Conservation (phyloP, 2,113 vertebrate species). For the Fregata magnificens region DNA sequence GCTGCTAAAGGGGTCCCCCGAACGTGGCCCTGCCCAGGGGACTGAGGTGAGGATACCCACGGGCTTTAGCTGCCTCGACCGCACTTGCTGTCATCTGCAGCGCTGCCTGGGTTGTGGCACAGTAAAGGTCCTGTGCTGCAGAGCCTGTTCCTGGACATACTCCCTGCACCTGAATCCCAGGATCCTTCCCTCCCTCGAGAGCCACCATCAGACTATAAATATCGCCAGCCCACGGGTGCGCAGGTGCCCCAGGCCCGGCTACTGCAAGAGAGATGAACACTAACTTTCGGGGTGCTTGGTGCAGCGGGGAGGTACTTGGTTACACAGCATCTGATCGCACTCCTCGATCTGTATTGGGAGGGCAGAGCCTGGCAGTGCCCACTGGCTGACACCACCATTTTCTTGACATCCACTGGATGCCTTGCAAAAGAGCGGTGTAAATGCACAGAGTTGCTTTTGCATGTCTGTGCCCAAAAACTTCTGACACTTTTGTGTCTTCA, state of each 20-base stretch:
- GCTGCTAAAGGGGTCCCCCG: too few species aligned
- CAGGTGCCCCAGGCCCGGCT: neutral
- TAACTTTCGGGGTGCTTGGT: neutral
- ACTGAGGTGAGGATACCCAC: neutral
- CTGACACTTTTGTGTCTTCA: neutral
- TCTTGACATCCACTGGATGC: neutral
- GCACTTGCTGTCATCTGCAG: neutral
- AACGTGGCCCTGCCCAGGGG: neutral
- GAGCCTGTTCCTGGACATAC: neutral
- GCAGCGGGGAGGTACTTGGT: accelerated
- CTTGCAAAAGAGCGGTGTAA: neutral
- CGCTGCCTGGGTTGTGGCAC: neutral
- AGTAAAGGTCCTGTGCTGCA: neutral
- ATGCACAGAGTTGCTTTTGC: neutral
- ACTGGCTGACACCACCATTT: too few species aligned
- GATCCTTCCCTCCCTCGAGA: neutral
- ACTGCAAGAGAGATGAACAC: accelerated
- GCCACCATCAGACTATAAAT: neutral
- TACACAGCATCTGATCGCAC: neutral
- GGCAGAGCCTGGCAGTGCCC: neutral
- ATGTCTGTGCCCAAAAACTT: neutral
- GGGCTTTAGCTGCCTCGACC: neutral
- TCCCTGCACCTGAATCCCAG: neutral
- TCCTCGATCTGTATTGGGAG: accelerated
- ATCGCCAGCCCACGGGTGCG: accelerated